Evolutionary conservation across 2,797 vertebrate genomes (phyloP).

Genomic region (Champsocephalus gunnari): DNA sequence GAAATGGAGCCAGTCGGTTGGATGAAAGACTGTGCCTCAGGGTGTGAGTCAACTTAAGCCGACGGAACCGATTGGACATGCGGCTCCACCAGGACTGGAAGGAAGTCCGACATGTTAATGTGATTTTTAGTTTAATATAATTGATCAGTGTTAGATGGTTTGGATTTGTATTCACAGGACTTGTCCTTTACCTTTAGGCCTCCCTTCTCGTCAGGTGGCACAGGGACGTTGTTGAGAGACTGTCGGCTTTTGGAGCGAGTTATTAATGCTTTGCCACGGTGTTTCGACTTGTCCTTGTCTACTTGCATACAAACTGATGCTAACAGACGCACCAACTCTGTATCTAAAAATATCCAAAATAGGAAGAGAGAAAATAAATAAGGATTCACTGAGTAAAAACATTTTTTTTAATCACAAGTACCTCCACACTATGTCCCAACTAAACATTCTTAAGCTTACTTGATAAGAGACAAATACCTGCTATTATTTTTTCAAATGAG

Average conservation of each 20-base stretch:
- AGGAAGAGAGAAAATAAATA: conserved; percentile 4
- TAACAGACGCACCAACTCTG: conserved; percentile 94
- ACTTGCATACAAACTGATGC: conserved; percentile 97
- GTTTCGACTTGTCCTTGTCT: conserved; percentile 91
- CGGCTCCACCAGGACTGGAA: conserved; percentile 98
- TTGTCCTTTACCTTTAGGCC: conserved; percentile 89
- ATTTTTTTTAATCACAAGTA: not conserved
- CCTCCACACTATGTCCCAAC: not conserved
- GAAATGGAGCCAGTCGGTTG: conserved; percentile 91
- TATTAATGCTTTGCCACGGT: conserved; percentile 77
- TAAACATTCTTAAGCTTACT: too few relatives aligned
- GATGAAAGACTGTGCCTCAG: conserved; percentile 92
- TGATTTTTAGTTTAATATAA: not conserved
- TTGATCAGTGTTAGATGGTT: not conserved
- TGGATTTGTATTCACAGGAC: not conserved
- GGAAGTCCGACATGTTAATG: conserved; percentile 1
- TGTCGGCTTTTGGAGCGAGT: conserved; percentile 87
- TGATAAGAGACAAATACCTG: not conserved
- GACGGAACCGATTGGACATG: conserved; percentile 98
- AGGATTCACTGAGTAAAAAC: not conserved
- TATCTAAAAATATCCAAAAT: conserved; percentile 83
- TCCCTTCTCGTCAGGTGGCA: conserved; percentile 93
- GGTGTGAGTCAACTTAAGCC: conserved; percentile 95
- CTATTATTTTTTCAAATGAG: not conserved
- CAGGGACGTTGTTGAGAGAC: conserved; percentile 85